Base-by-base conservation (phyloP, 2,113 vertebrate genomes). In the Hippolais icterina region DNA sequence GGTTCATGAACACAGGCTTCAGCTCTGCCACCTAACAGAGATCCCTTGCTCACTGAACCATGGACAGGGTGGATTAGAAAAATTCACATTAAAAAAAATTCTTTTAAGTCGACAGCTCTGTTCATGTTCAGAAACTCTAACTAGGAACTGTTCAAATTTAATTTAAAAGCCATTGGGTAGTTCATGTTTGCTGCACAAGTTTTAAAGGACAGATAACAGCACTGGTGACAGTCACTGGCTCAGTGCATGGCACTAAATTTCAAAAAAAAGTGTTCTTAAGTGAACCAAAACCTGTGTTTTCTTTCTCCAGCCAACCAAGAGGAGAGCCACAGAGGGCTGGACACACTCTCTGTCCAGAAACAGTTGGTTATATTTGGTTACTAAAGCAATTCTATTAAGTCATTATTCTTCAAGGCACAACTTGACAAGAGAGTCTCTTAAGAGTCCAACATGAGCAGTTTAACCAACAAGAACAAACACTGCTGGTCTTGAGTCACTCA, bases 1-100 rank as follows among this genome's bases (percentile, higher is more conserved):
- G 50, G 72, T 3, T 85, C 71, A 66, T 11, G 46, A 77, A 47
- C 85, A 91, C 83, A 85, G 82, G 41, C 39, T 84, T 65, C 86
- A 89, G 53, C 70, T 94, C 69, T 1, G 4, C 16, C 76, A 63
- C 21, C 50, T 74, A 94, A 77, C 24, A 93, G 54, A 93, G 76
- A 71, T 68, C 39, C 4, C 0, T 68, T 60, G 91, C 74, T 52
- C 56, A 59, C 33, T 63, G 37, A 94, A 64, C 91, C 69, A 94
- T 87, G 83, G 95, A 60, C 91, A 97, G 95, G 95, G 93, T 97
- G 93, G 94, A 95, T 92, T 63, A 49, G 83, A 92, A 92, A 75
- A 50, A 49, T 11, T 61, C 6, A 6, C 8, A 23, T 84, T 1
- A 12, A 60, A 77, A 53, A 24, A 28, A n/a, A 39, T 13, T 39